These are phyloP conservation scores for Rhogogaster chlorosoma DNA, from an alignment of 2,888 invertebrate genomes.

Conservation along the genomic window DNA sequence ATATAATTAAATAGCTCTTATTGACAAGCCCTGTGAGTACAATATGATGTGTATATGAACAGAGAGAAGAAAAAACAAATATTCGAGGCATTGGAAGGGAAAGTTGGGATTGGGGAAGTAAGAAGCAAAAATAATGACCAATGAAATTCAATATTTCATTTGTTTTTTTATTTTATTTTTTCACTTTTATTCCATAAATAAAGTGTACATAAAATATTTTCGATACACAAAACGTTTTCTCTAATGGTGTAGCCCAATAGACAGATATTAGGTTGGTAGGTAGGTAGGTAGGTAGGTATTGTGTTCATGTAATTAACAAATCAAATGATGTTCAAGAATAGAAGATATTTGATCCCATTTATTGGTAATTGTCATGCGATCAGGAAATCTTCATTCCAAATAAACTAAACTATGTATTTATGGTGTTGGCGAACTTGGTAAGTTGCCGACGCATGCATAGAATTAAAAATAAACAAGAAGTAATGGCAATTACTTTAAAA, in stretches of 20 bases:
- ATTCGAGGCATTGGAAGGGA: not conserved
- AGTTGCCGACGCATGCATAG: not conserved
- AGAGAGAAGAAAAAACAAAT: not conserved
- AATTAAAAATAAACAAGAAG: not conserved
- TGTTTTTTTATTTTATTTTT: not conserved
- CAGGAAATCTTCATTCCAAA: not conserved
- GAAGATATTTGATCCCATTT: not conserved
- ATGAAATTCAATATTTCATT: constrained; percentile 5
- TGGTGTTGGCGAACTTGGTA: not conserved
- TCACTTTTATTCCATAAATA: constrained; percentile 34
- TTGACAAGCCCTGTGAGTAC: not conserved
- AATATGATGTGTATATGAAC: not conserved
- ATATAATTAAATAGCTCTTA: constrained; percentile 14
- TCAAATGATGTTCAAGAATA: not conserved
- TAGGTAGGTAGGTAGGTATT: not conserved
- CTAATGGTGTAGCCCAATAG: constrained; percentile 22
- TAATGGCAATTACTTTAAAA: not conserved
- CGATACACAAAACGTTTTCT: constrained; percentile 13
- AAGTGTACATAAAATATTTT: constrained; percentile 41
- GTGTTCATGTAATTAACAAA: not conserved
- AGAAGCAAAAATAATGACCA: constrained; percentile 42
- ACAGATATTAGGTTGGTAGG: not conserved
- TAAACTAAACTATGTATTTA: not conserved
- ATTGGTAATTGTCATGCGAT: constrained; percentile 11
- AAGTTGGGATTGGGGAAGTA: not conserved